Percentiles rank a stretch among this genome's conserved stretches.
Evolutionary conservation across 2,888 invertebrate genomes (phyloP).

Genomic region (Acanthosepion esculentum): DNA sequence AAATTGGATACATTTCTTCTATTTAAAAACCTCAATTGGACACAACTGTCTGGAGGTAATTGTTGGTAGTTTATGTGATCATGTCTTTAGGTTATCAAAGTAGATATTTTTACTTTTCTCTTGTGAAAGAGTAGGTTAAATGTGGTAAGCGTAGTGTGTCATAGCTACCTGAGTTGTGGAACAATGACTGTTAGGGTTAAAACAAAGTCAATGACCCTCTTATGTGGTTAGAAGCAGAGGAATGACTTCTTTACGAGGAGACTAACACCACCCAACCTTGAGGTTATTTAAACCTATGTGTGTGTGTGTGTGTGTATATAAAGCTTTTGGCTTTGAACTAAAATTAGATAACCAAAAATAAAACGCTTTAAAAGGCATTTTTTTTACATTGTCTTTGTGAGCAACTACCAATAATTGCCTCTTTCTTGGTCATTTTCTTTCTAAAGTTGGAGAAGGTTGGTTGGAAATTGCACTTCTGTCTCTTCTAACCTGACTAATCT

Average conservation of each 20-base stretch:
- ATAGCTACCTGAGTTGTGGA: neutral
- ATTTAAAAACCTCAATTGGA: neutral
- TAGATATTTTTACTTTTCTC: neutral
- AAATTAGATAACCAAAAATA: neutral
- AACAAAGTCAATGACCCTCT: neutral
- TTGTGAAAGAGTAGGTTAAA: neutral
- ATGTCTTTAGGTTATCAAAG: neutral
- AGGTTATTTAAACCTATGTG: neutral
- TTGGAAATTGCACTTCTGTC: neutral
- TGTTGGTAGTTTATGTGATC: neutral
- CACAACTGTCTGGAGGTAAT: neutral
- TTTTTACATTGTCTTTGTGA: neutral
- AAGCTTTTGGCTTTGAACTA: neutral
- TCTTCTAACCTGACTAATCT: neutral
- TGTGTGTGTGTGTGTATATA: too few species aligned
- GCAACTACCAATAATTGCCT: neutral
- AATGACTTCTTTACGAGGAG: neutral
- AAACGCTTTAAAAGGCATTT: neutral
- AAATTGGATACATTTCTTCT: neutral
- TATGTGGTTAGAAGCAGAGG: neutral
- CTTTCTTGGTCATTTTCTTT: neutral
- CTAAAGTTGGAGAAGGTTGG: neutral
- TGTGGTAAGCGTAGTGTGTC: neutral
- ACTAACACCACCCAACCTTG: neutral
- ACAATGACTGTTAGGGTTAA: neutral